Evolutionary conservation across 2,113 vertebrate genomes (phyloP).

Genomic region (Hypocryptadius cinnamomeus): DNA sequence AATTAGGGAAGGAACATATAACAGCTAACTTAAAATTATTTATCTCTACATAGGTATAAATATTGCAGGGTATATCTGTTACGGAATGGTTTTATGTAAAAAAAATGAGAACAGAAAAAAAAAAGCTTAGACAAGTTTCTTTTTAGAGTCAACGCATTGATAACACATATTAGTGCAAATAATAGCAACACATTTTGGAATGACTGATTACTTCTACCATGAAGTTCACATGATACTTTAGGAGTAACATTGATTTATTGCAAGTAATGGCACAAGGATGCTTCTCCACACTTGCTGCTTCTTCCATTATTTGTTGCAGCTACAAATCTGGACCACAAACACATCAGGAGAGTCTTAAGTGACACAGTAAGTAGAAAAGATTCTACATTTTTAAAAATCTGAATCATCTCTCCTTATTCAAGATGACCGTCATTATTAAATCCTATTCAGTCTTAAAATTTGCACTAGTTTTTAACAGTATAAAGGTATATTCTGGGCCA

Average conservation of each 20-base stretch:
- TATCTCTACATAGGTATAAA: neutral
- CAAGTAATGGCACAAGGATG: slow-evolving; percentile 11
- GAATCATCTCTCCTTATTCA: neutral
- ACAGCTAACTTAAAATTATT: neutral
- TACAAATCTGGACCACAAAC: neutral
- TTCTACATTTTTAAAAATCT: neutral
- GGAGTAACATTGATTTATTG: slow-evolving; percentile 6
- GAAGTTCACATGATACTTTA: neutral
- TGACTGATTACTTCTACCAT: neutral
- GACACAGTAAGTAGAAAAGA: neutral
- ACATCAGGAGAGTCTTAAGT: neutral
- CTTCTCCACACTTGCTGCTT: slow-evolving; percentile 4
- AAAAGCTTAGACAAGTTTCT: neutral
- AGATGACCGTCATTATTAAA: neutral
- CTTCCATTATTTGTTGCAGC: neutral
- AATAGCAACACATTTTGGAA: slow-evolving; percentile 33
- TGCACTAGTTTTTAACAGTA: neutral
- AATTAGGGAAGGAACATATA: neutral
- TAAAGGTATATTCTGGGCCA: neutral
- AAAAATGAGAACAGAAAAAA: neutral
- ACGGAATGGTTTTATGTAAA: neutral
- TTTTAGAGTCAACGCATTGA: slow-evolving; percentile 2
- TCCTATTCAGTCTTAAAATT: neutral
- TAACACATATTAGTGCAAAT: slow-evolving; percentile 37
- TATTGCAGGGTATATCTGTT: neutral